These are phyloP conservation scores for Aphis gossypii DNA, from an alignment of 1,140 invertebrate species.

Conservation along the genomic window DNA sequence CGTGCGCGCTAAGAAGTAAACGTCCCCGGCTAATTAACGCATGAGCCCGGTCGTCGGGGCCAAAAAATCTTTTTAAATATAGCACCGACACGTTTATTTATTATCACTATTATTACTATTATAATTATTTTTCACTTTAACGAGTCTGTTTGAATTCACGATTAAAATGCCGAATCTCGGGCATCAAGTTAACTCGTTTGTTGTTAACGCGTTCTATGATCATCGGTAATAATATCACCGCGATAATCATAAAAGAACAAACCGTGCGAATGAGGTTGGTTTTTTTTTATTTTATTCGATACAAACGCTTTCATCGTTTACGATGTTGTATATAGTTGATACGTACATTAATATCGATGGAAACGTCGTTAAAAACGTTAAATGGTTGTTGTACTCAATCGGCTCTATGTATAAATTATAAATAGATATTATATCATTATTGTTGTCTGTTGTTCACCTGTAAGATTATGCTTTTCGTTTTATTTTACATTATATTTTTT, in stretches of 20 bases:
- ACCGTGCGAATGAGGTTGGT: neutral
- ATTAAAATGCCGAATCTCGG: neutral
- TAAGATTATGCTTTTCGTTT: neutral
- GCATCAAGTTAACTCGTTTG: neutral
- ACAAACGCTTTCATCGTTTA: neutral
- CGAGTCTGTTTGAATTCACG: neutral
- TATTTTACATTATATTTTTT: neutral
- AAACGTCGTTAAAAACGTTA: slow-evolving; percentile 33
- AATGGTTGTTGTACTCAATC: neutral
- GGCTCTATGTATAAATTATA: neutral
- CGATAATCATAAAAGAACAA: slow-evolving; percentile 24
- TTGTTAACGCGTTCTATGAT: neutral
- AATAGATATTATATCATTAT: neutral
- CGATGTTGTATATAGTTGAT: neutral
- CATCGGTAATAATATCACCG: neutral
- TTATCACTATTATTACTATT: too few relatives aligned
- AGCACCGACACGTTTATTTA: neutral
- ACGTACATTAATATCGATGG: neutral
- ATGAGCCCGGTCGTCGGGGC: neutral
- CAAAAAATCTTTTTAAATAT: slow-evolving; percentile 52
- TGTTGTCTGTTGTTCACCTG: too few relatives aligned
- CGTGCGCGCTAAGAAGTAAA: slow-evolving; percentile 10
- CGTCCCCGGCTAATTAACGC: slow-evolving; percentile 51
- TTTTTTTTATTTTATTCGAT: neutral
- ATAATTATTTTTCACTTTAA: slow-evolving; percentile 1